Evolutionary conservation across 2,113 vertebrate species (phyloP).

Genomic region (Pogona vitticeps): DNA sequence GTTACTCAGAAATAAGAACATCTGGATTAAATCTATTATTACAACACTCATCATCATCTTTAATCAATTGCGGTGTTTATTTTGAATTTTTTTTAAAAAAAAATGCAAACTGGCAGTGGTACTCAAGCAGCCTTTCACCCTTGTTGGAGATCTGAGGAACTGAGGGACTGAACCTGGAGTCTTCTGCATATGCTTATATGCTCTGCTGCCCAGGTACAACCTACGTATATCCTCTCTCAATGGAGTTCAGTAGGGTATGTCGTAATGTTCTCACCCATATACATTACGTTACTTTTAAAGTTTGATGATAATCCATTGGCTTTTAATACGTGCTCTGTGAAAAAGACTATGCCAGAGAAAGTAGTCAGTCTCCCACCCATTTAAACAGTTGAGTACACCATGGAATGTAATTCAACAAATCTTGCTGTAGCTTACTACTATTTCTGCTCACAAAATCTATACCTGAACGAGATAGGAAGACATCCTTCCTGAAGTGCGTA

Average conservation of each 20-base stretch:
- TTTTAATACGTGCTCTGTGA: neutral
- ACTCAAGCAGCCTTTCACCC: neutral
- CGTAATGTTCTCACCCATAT: neutral
- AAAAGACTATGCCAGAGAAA: neutral
- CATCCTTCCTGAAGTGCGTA: neutral
- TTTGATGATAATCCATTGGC: neutral
- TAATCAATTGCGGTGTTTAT: too few species aligned
- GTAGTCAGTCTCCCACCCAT: too few species aligned
- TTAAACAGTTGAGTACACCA: too few species aligned
- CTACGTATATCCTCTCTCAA: neutral
- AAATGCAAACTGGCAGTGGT: neutral
- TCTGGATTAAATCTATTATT: too few species aligned
- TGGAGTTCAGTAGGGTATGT: neutral
- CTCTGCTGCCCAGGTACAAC: neutral
- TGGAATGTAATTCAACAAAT: neutral
- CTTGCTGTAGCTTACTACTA: neutral
- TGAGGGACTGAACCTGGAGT: neutral
- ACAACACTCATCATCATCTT: too few species aligned
- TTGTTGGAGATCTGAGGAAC: neutral
- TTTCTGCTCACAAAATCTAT: neutral
- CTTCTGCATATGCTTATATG: neutral
- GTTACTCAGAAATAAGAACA: too few species aligned
- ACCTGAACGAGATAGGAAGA: neutral
- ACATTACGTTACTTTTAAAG: neutral
- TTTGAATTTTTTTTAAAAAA: too few species aligned